A percentile compares a stretch with the other conserved stretches of the same genome.
These are phyloP conservation scores for Magallana angulata DNA, from an alignment of 1,140 invertebrate species.

Conservation along the genomic window DNA sequence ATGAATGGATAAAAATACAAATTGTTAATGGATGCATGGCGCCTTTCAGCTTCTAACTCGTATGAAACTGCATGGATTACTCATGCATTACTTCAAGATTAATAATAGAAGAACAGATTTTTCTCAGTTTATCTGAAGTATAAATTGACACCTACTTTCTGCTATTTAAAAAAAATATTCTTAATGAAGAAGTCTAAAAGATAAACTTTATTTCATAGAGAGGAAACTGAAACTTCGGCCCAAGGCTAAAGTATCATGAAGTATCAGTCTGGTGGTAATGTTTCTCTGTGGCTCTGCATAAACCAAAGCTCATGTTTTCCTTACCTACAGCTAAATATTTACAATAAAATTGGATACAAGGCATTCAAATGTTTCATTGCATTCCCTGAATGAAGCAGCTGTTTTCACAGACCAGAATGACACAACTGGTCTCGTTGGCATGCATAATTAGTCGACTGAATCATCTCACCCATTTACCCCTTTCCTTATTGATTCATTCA, in stretches of 20 bases:
- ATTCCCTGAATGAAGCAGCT: conserved; percentile 31
- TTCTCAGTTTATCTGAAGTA: background rate
- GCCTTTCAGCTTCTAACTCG: no score
- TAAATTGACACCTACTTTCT: background rate
- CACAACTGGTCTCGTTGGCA: background rate
- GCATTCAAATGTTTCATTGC: conserved; percentile 28
- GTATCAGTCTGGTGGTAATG: background rate
- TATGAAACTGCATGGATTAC: no score
- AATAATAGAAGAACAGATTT: background rate
- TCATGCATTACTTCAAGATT: background rate
- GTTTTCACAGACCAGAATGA: conserved; percentile 35
- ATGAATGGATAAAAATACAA: no score
- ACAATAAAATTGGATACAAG: conserved; percentile 34
- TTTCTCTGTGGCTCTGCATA: background rate
- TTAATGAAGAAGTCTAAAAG: background rate
- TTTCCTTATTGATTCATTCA: background rate
- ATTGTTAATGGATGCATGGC: no score
- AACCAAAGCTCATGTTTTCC: conserved; percentile 3
- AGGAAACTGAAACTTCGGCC: background rate
- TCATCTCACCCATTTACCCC: background rate
- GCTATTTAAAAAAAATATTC: background rate
- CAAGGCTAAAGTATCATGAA: background rate
- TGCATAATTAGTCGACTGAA: conserved; percentile 22
- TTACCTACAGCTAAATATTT: conserved; percentile 33
- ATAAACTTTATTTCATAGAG: background rate